phyloP scores from a whole-genome alignment of 2,797 vertebrate species.

The Lophius americanus region DNA sequence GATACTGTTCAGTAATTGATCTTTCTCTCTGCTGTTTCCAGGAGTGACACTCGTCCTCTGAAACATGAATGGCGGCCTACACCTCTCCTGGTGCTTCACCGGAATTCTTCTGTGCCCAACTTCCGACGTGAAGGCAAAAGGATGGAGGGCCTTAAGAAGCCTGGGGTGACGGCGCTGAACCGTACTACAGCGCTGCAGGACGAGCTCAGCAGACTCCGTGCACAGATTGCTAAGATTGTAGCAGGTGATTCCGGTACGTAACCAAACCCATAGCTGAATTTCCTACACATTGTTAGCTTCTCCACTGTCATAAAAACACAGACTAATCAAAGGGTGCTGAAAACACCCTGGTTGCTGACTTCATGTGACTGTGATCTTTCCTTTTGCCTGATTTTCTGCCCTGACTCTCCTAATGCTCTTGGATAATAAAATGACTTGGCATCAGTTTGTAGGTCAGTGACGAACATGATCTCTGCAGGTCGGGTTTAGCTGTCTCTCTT shows the following conservation, averaged over 20 bases:
- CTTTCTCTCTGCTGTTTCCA: conserved; percentile 53
- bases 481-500: neutral
- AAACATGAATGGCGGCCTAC: conserved; percentile 98
- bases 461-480: conserved; percentile 34
- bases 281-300: neutral
- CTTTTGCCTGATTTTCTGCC: conserved; percentile 42
- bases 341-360: conserved; percentile 3
- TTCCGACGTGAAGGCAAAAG: conserved; percentile 94
- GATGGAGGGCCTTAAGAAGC: conserved; percentile 92
- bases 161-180: conserved; percentile 92
- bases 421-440: conserved; percentile 42
- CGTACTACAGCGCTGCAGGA: conserved; percentile 94
- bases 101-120: conserved; percentile 97
- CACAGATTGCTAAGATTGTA: conserved; percentile 97
- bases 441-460: conserved; percentile 61
- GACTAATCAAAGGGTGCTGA: too few relatives aligned
- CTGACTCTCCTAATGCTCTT: conserved; percentile 47
- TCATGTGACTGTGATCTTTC: conserved; percentile 28
- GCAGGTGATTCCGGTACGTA: conserved; percentile 86
- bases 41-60: conserved; percentile 92
- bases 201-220: conserved; percentile 92
- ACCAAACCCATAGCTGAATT: neutral
- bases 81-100: conserved; percentile 94
- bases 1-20: neutral
- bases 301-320: neutral